Evolutionary conservation across 1,140 invertebrate genomes (phyloP), one percentile per base, ranked within the genome.

Genomic region (Agrypnia vestita): DNA sequence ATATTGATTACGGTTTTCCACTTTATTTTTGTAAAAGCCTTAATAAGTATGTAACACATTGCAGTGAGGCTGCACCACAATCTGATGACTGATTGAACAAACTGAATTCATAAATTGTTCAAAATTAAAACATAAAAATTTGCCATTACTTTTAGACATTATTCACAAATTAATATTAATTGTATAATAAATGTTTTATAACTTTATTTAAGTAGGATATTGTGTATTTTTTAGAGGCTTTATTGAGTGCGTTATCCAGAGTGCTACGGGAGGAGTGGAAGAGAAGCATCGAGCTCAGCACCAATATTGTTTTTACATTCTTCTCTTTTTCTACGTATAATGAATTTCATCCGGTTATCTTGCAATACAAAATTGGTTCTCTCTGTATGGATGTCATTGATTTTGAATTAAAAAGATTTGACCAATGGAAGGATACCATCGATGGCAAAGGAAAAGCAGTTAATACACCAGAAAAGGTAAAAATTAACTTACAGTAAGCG

Each of bases 261-360:
- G 97, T 99, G 35, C 88, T 99, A 51, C 91, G 98, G 84, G 98
- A 99, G 91, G 98, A 99, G 89, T 99, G 97, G 95, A 96, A 95
- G 89, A 94, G 96, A 85, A 99, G 97, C 86, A 95, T 99, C 84
- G 97, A 99, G 87, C 88, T 99, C 43, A 97, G 97, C 75, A 98
- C 96, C 83, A 98, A 99, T 88, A 97, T 99, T 85, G 94, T 99
- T 80, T 97, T 97, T 86, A 96, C 97, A 82, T 99, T 99, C 89
- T 97, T 98, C 86, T 98, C 97, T 86, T 98, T 99, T 87, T 99
- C 98, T 11, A 96, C 95, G n/a, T 99, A 98, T 86, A 94, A 94
- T 83, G 94, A 97, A 85, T 99, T 99, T 90, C 98, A 99, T 88
- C 93, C 94, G 49, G 93, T 99, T 11, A 95, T 99, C 64, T 87